Percentiles rank a stretch among this genome's conserved stretches.
Conservation (phyloP, 2,888 invertebrate genomes). For the Scotopteryx bipunctaria region DNA sequence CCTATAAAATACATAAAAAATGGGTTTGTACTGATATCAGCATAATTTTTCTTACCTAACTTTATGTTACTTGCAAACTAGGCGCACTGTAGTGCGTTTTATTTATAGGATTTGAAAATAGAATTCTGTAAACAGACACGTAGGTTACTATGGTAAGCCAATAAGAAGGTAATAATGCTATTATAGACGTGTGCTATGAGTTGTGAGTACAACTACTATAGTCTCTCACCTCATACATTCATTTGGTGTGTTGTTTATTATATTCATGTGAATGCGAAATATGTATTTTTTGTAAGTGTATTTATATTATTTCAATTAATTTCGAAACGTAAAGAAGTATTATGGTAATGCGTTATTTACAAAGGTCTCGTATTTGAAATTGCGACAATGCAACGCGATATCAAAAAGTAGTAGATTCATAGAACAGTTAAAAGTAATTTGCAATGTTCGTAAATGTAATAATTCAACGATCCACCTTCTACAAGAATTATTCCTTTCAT, state of each 20-base stretch:
- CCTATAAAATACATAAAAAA: background rate
- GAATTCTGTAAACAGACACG: conserved; percentile 32
- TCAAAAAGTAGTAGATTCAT: conserved; percentile 14
- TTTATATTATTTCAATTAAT: background rate
- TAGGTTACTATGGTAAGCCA: conserved; percentile 21
- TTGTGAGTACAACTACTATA: background rate
- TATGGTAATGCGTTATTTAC: background rate
- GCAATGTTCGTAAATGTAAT: conserved; percentile 6
- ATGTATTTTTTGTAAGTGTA: background rate
- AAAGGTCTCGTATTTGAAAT: background rate
- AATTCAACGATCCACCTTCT: conserved; percentile 9
- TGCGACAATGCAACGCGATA: background rate
- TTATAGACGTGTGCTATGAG: conserved; percentile 2
- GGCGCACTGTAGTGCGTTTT: background rate
- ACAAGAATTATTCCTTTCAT: conserved; percentile 17
- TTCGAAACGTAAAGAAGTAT: background rate
- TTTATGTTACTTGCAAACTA: background rate
- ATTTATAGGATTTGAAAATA: conserved; percentile 5
- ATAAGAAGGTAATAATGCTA: conserved; percentile 35
- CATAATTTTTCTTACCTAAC: background rate
- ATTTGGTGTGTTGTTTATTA: no score
- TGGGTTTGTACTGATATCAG: background rate
- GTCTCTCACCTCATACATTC: background rate
- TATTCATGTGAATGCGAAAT: no score
- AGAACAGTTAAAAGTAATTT: conserved; percentile 16